Conservation (phyloP, 2,797 vertebrate species). For the Siniperca obscura region DNA sequence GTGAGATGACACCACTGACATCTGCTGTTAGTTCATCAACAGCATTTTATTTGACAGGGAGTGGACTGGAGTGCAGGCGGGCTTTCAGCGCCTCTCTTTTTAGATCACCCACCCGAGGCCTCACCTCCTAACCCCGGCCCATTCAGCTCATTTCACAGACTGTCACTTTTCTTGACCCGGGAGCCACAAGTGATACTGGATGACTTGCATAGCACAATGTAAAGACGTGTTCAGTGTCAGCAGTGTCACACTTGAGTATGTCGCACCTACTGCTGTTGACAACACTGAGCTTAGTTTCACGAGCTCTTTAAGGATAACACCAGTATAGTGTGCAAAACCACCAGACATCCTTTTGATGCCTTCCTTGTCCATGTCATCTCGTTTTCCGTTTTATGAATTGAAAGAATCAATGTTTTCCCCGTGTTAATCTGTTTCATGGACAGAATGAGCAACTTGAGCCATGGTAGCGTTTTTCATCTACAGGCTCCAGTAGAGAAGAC, state of each 20-base stretch:
- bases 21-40: constrained; percentile 63
- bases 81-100: constrained; percentile 65
- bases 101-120: constrained; percentile 49
- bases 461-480: background rate
- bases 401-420: background rate
- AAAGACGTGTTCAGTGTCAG: constrained; percentile 61
- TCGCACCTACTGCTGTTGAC: constrained; percentile 65
- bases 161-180: constrained; percentile 72
- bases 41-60: constrained; percentile 50
- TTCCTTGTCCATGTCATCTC: background rate
- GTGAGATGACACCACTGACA: constrained; percentile 62
- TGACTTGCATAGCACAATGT: constrained; percentile 62
- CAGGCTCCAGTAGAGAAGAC: background rate
- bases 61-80: constrained; percentile 17
- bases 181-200: constrained; percentile 45
- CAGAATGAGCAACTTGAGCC: no score
- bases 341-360: constrained; percentile 7
- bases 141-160: constrained; percentile 67
- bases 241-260: constrained; percentile 56
- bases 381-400: background rate
- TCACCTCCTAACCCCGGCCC: constrained; percentile 55
- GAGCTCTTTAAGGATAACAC: constrained; percentile 16
- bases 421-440: background rate
- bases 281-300: constrained; percentile 51
- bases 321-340: background rate